Evolutionary conservation across 2,113 vertebrate genomes (phyloP).

Genomic region (Perognathus longimembris): DNA sequence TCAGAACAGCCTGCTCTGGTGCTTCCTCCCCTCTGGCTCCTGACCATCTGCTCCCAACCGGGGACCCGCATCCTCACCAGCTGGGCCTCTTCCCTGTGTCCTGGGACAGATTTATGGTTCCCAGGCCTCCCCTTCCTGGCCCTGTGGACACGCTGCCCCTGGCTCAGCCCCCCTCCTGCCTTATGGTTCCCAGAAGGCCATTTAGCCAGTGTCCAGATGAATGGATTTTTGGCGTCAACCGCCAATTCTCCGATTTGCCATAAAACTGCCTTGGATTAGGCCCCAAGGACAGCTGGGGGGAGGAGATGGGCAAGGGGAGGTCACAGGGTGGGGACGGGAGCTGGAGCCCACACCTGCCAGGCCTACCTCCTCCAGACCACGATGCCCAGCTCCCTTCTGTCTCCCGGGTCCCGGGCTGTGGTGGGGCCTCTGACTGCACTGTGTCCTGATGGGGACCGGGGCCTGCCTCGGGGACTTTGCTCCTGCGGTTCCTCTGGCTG

Average conservation of each 20-base stretch:
- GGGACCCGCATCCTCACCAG: neutral
- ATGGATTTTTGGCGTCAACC: neutral
- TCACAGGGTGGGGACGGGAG: neutral
- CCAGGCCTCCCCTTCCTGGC: neutral
- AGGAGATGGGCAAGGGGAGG: neutral
- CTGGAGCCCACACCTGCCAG: neutral
- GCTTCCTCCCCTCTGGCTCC: neutral
- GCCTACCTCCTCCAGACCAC: neutral
- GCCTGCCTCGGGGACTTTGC: neutral
- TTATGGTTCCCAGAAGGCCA: slow-evolving; percentile 63
- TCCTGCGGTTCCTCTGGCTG: neutral
- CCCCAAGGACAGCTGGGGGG: neutral
- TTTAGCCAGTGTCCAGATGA: slow-evolving; percentile 36
- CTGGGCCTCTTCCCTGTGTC: neutral
- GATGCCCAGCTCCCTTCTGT: neutral
- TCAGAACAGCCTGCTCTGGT: neutral
- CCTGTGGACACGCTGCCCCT: neutral
- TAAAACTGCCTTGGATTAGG: slow-evolving; percentile 34
- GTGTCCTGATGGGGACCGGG: accelerated
- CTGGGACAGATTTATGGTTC: slow-evolving; percentile 60
- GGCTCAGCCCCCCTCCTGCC: neutral
- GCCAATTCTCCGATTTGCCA: slow-evolving; percentile 47
- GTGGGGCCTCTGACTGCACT: accelerated
- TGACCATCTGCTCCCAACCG: slow-evolving; percentile 51
- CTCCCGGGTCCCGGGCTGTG: neutral